Base-by-base conservation (phyloP, 2,113 vertebrate species). In the Globicephala melas region DNA sequence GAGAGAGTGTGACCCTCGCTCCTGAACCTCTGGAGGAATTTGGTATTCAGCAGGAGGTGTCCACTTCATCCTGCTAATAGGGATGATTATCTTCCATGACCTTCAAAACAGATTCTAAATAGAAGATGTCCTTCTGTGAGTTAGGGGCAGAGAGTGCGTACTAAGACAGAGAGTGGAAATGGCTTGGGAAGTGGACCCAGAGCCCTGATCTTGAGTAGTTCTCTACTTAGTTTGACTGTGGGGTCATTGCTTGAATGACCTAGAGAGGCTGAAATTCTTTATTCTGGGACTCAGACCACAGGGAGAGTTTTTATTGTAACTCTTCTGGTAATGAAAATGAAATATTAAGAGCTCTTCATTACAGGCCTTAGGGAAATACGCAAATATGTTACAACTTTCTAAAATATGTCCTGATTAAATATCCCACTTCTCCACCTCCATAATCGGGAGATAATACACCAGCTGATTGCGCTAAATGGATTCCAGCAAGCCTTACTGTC, bases 311-410 rank as follows among this genome's bases (percentile, higher is more conserved):
- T 97, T 97, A 98, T 83, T 94, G 60, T 89, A 95, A 96, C 50
- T 92, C 80, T 93, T 97, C 53, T 94, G 95, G 85, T 96, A 97
- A 97, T 94, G 98, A 96, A 96, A 97, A 98, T 98, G 97, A 98
- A 98, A 97, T 98, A 97, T 98, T 97, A 96, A 98, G 97, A 97
- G 96, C 94, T 98, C 93, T 97, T 98, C 97, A 97, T 97, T 98
- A 97, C 58, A 96, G 94, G 95, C 98, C 98, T 98, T 97, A 96
- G 98, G 98, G 98, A 98, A 98, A 97, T 98, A 94, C 36, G 50
- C 94, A 98, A 98, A 98, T 98, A 98, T 96, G 95, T 97, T 98
- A 97, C 97, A 97, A 96, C 96, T 96, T 98, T 98, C 97, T 98
- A 97, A 98, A 98, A 97, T 97, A 96, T 96, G 93, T 96, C 65